These are phyloP conservation scores for Meloidogyne hapla DNA, from an alignment of 1,140 invertebrate species.

Conservation along the genomic window DNA sequence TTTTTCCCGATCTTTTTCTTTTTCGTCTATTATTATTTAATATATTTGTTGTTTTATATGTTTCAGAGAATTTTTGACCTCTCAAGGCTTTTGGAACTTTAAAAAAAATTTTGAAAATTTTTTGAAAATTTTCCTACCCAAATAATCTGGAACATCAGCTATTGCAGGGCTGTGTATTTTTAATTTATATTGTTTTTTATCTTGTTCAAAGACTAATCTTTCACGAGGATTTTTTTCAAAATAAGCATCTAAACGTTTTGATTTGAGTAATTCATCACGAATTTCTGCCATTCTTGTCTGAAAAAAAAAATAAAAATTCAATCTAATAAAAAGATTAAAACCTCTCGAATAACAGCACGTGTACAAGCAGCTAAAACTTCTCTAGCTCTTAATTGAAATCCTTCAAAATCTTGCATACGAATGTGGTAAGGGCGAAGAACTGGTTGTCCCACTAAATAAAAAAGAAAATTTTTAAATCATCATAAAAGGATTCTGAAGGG, in stretches of 20 bases:
- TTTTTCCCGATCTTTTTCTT: background rate
- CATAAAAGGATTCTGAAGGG: background rate
- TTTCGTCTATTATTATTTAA: conserved; percentile 11
- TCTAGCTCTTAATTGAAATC: conserved; percentile 85
- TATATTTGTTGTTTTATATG: conserved; percentile 10
- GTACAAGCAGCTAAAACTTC: conserved; percentile 43
- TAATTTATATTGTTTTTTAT: conserved; percentile 83
- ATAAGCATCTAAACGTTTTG: conserved; percentile 86
- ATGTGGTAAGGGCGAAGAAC: conserved; percentile 83
- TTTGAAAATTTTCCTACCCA: conserved; percentile 65
- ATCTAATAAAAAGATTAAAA: background rate
- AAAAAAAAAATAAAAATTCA: conserved; percentile 67
- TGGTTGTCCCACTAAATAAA: conserved; percentile 58
- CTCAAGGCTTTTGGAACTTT: conserved; percentile 56
- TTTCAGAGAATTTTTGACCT: conserved; percentile 47
- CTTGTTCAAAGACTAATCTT: conserved; percentile 81
- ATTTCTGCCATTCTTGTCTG: conserved; percentile 94
- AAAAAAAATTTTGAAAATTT: conserved; percentile 21
- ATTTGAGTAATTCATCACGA: conserved; percentile 85
- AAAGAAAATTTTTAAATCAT: too few species aligned
- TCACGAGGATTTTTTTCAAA: conserved; percentile 93
- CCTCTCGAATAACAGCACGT: background rate
- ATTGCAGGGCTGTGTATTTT: conserved; percentile 78
- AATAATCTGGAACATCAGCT: conserved; percentile 88
- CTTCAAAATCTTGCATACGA: conserved; percentile 88